Conservation (phyloP, 2,888 invertebrate species). For the Frankliniella fusca region DNA sequence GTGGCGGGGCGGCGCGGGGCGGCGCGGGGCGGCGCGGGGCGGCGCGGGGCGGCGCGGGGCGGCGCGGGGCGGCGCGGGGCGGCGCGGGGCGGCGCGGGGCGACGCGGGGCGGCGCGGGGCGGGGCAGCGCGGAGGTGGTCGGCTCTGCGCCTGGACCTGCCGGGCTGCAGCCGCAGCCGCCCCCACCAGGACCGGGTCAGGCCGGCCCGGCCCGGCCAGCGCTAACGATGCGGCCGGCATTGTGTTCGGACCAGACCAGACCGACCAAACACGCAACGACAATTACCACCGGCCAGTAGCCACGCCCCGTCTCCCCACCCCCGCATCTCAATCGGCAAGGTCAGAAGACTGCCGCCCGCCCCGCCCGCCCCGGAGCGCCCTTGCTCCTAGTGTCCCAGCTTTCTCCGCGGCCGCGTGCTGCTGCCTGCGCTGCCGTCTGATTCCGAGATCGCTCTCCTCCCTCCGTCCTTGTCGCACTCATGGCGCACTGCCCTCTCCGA, state of each 20-base stretch:
- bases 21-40: neutral
- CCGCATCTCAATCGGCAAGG: neutral
- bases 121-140: no score
- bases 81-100: no score
- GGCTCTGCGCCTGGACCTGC: neutral
- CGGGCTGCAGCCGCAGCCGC: neutral
- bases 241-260: neutral
- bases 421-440: neutral
- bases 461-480: no score
- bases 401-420: neutral
- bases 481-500: no score
- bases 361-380: neutral
- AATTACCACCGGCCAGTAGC: constrained; percentile 1
- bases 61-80: no score
- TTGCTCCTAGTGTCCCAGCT: constrained; percentile 16
- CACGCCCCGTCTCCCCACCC: neutral
- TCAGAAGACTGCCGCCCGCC: neutral
- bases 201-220: neutral
- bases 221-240: constrained; percentile 13
- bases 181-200: neutral
- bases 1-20: neutral
- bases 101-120: neutral
- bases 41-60: neutral
- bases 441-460: no score
- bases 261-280: neutral